Evolutionary conservation across 2,797 vertebrate species (phyloP).

Genomic region (Columba guinea): DNA sequence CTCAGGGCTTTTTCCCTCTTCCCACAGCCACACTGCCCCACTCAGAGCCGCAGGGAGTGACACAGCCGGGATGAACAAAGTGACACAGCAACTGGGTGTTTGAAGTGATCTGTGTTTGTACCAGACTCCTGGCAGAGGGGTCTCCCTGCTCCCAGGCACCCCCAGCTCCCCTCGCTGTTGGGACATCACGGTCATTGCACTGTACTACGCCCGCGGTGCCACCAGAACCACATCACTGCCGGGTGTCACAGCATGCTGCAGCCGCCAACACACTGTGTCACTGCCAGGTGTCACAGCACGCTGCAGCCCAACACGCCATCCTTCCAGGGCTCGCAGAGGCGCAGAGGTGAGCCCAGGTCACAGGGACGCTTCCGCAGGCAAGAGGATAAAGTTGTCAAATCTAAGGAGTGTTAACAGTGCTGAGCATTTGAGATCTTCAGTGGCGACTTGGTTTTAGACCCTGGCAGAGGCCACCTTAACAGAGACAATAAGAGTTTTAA

Average conservation of each 20-base stretch:
- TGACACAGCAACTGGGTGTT: background rate
- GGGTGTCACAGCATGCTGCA: no score
- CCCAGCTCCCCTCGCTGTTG: no score
- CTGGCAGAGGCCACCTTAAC: slow-evolving; percentile 68
- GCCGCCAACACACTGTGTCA: no score
- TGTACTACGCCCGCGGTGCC: background rate
- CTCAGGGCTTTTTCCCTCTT: no score
- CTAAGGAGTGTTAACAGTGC: slow-evolving; percentile 47
- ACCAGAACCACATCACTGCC: no score
- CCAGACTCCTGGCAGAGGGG: background rate
- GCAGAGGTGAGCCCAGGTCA: slow-evolving; percentile 17
- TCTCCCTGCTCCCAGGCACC: no score
- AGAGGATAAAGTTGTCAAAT: slow-evolving; percentile 39
- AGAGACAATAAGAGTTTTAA: slow-evolving; percentile 62
- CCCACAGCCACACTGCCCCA: no score
- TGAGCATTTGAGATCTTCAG: slow-evolving; percentile 42
- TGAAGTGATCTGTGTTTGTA: slow-evolving; percentile 12
- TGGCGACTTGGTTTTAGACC: slow-evolving; percentile 46
- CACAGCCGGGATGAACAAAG: background rate
- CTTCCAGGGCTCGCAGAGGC: background rate
- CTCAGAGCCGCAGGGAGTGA: background rate
- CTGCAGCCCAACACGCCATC: background rate
- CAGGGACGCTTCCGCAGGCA: background rate
- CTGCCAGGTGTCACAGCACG: no score
- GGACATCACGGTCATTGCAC: background rate